Percentiles rank a stretch among this genome's conserved stretches.
These are phyloP conservation scores for Operophtera brumata DNA, from an alignment of 2,888 invertebrate species.

Conservation along the genomic window DNA sequence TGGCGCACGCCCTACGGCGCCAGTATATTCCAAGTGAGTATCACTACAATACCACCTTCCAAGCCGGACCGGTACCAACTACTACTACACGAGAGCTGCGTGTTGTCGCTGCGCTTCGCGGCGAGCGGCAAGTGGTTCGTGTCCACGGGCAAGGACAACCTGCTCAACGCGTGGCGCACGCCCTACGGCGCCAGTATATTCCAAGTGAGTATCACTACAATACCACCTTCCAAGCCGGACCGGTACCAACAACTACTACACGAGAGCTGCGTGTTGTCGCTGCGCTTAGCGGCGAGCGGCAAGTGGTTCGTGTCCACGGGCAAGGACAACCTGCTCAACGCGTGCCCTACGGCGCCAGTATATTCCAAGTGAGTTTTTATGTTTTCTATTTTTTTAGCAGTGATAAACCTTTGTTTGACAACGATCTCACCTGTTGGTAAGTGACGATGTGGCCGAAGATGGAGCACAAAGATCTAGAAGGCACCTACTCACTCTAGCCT, in stretches of 20 bases:
- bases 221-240: slow-evolving; percentile 95
- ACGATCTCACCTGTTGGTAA: no score
- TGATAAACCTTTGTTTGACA: no score
- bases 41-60: no score
- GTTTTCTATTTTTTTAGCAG: no score
- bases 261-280: slow-evolving; percentile 97
- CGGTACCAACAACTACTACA: slow-evolving; percentile 97
- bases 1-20: slow-evolving; percentile 99
- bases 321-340: slow-evolving; percentile 98
- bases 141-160: slow-evolving; percentile 98
- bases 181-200: slow-evolving; percentile 99
- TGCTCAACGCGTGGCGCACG: slow-evolving; percentile 98
- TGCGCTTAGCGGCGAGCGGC: slow-evolving; percentile 96
- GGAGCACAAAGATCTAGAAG: no score
- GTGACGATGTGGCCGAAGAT: no score
- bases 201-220: slow-evolving; percentile 85
- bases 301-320: slow-evolving; percentile 99
- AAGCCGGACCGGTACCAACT: slow-evolving; percentile 98
- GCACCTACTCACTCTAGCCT: no score
- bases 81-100: slow-evolving; percentile 88
- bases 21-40: slow-evolving; percentile 95
- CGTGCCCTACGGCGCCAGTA: slow-evolving; percentile 98
- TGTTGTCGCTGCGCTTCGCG: slow-evolving; percentile 96
- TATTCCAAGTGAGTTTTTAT: slow-evolving; percentile 96
- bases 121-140: slow-evolving; percentile 99